Base-by-base conservation (phyloP, 2,113 vertebrate genomes). In the Drymodes brunneopygia region DNA sequence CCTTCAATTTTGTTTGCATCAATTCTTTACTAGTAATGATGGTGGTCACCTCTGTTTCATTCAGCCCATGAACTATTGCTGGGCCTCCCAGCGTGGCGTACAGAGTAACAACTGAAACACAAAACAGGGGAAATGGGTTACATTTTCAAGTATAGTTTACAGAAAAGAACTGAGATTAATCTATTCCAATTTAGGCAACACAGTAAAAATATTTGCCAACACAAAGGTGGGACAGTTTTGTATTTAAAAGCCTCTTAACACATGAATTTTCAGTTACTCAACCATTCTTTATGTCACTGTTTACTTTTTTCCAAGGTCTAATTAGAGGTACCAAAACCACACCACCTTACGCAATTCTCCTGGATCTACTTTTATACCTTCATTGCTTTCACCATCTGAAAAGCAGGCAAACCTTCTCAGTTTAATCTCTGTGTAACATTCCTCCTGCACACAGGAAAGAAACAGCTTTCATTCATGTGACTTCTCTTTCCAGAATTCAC, bases 1-100 rank as follows among this genome's bases (percentile, higher is more conserved):
- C 99, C 99, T 99, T 99, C 83, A 99, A 80, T 95, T 98, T 99
- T 78, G 98, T 99, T 72, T 99, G 98, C 96, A 99, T 97, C 70
- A 99, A 90, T 73, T 99, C 99, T 96, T 98, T 99, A 93, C 99
- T 99, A 50, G 99, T 99, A 85, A 99, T 99, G 90, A 99, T 99
- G 95, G 99, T 99, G 70, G 98, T 99, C 95, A 99, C 99, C 94
- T 99, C 98, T 1, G 99, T 98, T 95, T 99, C 99, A 51, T 99
- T 99, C 44, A 99, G 97, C 13, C 98, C 99, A 20, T 99, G 99
- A 70, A 98, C 98, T 71, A 99, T 98, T 27, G 99, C 99, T 28
- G 98, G 98, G 74, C 99, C 99, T 80, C 99, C 99, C 79, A 99
- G 97, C 8, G 99, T 99, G 45, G 99, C 98, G 20, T 99, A 99